A percentile compares a stretch with the other conserved stretches of the same genome.
Evolutionary conservation across 2,888 invertebrate species (phyloP).

Genomic region (Platycnemis pennipes): DNA sequence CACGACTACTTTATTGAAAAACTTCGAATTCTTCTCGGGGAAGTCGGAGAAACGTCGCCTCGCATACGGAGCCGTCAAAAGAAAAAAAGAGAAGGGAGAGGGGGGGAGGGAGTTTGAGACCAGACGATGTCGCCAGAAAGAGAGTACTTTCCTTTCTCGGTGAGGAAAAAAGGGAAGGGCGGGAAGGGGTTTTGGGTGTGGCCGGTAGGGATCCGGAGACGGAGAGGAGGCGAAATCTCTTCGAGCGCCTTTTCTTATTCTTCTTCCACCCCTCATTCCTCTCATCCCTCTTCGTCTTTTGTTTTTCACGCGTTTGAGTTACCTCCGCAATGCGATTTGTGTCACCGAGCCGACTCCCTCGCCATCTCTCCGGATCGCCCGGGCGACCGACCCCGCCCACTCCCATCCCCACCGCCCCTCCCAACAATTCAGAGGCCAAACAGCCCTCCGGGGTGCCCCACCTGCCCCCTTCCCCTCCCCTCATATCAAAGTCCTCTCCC

Average conservation of each 20-base stretch:
- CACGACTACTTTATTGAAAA: constrained; percentile 63
- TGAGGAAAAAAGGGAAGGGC: constrained; percentile 3
- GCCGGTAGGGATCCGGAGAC: neutral
- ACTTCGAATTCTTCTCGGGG: constrained; percentile 53
- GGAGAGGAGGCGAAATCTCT: neutral
- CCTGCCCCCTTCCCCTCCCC: no score
- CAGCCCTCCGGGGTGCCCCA: neutral
- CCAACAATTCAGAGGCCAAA: neutral
- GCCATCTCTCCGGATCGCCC: neutral
- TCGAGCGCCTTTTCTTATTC: neutral
- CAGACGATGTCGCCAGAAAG: constrained; percentile 60
- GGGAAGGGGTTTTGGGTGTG: neutral
- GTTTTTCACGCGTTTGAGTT: constrained; percentile 39
- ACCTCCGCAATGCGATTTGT: constrained; percentile 59
- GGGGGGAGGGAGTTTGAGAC: constrained; percentile 28
- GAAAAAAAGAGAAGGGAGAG: neutral
- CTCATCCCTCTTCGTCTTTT: neutral
- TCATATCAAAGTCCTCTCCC: neutral
- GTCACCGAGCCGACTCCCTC: neutral
- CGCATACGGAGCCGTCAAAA: constrained; percentile 58
- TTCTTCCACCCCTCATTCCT: neutral
- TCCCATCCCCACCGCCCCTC: neutral
- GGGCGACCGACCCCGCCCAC: neutral
- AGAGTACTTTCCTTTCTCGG: constrained; percentile 16
- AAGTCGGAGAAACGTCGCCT: constrained; percentile 53